Base-by-base conservation (phyloP, 2,113 vertebrate species). In the Parus major region DNA sequence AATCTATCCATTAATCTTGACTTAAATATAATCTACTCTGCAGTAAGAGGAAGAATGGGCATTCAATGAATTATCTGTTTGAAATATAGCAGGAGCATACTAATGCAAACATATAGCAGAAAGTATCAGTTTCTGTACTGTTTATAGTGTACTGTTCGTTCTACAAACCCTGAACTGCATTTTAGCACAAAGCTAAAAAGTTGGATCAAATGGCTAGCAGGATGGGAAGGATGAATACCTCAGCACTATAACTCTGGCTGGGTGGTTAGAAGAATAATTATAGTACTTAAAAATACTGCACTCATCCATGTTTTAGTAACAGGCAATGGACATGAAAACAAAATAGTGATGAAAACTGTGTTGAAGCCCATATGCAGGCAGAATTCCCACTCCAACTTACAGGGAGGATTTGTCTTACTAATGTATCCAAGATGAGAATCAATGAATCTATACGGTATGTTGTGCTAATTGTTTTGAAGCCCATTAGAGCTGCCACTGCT, bases 1-100 rank as follows among this genome's bases (percentile, higher is more conserved):
- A 98, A 98, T 98, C 97, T 97, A 97, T 96, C 98, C 98, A 99
- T 99, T 99, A 98, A 99, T 99, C 99, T 99, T 98, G 97, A 98
- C 98, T 98, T 98, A 98, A 99, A 99, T 98, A 98, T 96, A 98
- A 98, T 98, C 97, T 98, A 95, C 96, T 95, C 94, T 96, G 92
- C 92, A 96, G 97, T 97, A 98, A 97, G 95, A 98, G 97, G 97
- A 97, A 98, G 95, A 98, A 98, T 94, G 93, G 97, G 90, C 96
- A 98, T 98, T 97, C 98, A 98, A 97, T 98, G 97, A 98, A 98
- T 98, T 98, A 98, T 86, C 93, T 90, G 93, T 91, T 97, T 98
- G 97, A 98, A 98, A 98, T 98, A 97, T 47, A 97, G 94, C 95
- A 96, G 93, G 75, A 95, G 78, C 69, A 60, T 85, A 94, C 93